Conservation (phyloP, 2,888 invertebrate genomes). For the Heliconius hortense region DNA sequence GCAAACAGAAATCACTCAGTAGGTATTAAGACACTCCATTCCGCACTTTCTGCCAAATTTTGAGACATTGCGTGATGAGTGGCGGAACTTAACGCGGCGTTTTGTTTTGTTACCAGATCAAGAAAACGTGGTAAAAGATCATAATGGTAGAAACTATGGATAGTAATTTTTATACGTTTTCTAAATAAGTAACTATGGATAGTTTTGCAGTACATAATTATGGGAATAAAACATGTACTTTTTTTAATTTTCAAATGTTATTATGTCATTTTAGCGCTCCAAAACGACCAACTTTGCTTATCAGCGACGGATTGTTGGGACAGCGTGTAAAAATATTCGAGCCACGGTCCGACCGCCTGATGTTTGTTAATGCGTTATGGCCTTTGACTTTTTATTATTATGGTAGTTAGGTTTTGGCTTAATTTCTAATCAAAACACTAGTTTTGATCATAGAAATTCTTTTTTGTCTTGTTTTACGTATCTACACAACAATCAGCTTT, state of each 20-base stretch:
- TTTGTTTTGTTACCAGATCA: too few species aligned
- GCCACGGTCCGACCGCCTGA: slow-evolving; percentile 57
- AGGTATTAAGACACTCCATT: too few species aligned
- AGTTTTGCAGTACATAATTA: too few species aligned
- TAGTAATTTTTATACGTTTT: too few species aligned
- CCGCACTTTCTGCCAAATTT: not conserved
- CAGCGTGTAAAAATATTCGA: slow-evolving; percentile 72
- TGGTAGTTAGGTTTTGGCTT: not conserved
- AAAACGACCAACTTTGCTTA: slow-evolving; percentile 74
- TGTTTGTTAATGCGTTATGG: slow-evolving; percentile 48
- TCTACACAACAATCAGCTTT: too few species aligned
- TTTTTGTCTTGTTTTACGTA: too few species aligned
- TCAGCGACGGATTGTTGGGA: slow-evolving; percentile 74
- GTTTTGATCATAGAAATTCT: not conserved
- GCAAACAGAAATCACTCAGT: too few species aligned
- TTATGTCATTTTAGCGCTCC: slow-evolving; percentile 55
- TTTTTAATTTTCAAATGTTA: not conserved
- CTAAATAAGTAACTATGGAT: too few species aligned
- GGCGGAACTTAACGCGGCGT: not conserved
- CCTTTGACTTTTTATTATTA: slow-evolving; percentile 30
- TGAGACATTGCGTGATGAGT: not conserved
- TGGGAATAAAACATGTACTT: too few species aligned
- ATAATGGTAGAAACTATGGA: too few species aligned
- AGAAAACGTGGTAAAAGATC: too few species aligned
- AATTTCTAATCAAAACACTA: slow-evolving; percentile 5